These are phyloP conservation scores for Drosophila anomelani DNA, from an alignment of 2,888 invertebrate species.

Conservation along the genomic window DNA sequence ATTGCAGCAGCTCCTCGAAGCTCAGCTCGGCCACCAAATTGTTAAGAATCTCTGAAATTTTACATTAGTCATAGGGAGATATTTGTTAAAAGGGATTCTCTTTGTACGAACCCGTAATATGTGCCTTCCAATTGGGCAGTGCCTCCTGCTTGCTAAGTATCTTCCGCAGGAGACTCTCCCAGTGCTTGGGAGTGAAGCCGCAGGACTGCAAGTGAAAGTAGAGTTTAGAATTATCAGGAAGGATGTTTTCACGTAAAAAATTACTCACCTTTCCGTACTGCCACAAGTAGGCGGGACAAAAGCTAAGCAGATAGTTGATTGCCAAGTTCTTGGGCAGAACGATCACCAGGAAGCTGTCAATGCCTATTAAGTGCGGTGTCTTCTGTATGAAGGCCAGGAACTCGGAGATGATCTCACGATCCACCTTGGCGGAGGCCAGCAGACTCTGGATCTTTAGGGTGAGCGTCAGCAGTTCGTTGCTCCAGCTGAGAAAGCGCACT, in stretches of 20 bases:
- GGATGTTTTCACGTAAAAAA: not conserved
- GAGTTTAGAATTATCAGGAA: not conserved
- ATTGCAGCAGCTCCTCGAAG: slow-evolving; percentile 83
- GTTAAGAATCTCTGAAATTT: slow-evolving; percentile 79
- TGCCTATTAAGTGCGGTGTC: slow-evolving; percentile 86
- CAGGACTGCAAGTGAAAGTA: slow-evolving; percentile 72
- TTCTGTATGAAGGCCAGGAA: slow-evolving; percentile 87
- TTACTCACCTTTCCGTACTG: slow-evolving; percentile 88
- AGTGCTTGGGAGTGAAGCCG: slow-evolving; percentile 82
- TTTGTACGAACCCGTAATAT: slow-evolving; percentile 74
- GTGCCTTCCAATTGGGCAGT: slow-evolving; percentile 81
- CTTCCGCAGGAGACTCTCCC: slow-evolving; percentile 83
- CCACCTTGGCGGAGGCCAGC: slow-evolving; percentile 86
- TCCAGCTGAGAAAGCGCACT: slow-evolving; percentile 82
- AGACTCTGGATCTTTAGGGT: slow-evolving; percentile 83
- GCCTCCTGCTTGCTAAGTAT: slow-evolving; percentile 81
- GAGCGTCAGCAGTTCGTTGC: slow-evolving; percentile 80
- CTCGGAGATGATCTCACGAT: slow-evolving; percentile 85
- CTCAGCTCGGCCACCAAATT: slow-evolving; percentile 81
- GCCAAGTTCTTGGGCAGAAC: slow-evolving; percentile 86
- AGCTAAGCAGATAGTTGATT: slow-evolving; percentile 86
- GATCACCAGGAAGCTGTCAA: slow-evolving; percentile 86
- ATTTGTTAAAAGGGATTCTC: not conserved
- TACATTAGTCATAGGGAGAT: not conserved
- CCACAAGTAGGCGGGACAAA: slow-evolving; percentile 87